These are phyloP conservation scores for Acrobasis suavella DNA, from an alignment of 2,888 invertebrate species.

Conservation along the genomic window DNA sequence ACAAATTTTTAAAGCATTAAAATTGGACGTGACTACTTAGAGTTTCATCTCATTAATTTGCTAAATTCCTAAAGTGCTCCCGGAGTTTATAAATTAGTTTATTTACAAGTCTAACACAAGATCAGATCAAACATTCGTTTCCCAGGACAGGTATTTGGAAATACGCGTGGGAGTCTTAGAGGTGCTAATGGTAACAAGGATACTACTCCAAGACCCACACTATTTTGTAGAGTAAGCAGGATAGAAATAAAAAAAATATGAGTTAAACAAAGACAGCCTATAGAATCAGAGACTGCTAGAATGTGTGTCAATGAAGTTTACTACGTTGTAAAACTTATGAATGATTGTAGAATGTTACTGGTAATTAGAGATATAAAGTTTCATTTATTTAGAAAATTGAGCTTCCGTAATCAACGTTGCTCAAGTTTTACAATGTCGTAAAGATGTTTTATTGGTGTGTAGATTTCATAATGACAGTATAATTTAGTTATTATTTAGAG, in stretches of 20 bases:
- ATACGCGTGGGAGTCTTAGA: constrained; percentile 66
- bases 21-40: constrained; percentile 18
- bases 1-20: constrained; percentile 14
- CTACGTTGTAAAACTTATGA: constrained; percentile 43
- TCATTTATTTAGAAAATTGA: constrained; percentile 24
- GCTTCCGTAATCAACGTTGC: constrained; percentile 28
- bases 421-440: constrained; percentile 27
- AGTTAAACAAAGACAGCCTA: constrained; percentile 24
- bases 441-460: constrained; percentile 25
- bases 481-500: constrained; percentile 21
- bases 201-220: constrained; percentile 25
- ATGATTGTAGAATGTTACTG: constrained; percentile 3
- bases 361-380: constrained; percentile 17
- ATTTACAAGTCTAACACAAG: constrained; percentile 35
- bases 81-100: constrained; percentile 28
- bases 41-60: constrained; percentile 18
- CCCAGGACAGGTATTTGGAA: constrained; percentile 64
- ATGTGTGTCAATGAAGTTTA: constrained; percentile 28
- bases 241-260: constrained; percentile 21
- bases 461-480: constrained; percentile 24
- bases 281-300: background rate
- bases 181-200: constrained; percentile 76
- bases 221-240: constrained; percentile 24
- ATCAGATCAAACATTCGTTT: constrained; percentile 58
- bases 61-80: constrained; percentile 10